phyloP scores from a whole-genome alignment of 1,140 invertebrate genomes.

The Zaprionus lachaisei region DNA sequence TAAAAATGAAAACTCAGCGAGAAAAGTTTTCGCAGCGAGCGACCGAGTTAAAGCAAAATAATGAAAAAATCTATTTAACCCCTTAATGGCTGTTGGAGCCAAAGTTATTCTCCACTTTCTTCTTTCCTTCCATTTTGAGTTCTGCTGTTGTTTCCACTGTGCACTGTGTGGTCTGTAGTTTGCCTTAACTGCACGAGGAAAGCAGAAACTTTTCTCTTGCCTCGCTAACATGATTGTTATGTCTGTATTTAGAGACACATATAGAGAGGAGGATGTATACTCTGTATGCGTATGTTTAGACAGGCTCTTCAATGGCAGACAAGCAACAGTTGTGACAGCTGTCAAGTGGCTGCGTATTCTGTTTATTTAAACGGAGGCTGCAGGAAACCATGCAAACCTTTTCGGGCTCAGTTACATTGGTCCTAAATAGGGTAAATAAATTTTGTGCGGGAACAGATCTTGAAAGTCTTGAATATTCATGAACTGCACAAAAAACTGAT shows the following conservation, averaged over 20 bases:
- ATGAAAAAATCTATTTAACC: constrained; percentile 73
- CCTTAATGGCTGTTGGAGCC: constrained; percentile 66
- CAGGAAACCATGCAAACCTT: background rate
- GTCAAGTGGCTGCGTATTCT: constrained; percentile 11
- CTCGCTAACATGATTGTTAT: constrained; percentile 8
- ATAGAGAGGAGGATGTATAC: background rate
- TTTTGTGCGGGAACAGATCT: no score
- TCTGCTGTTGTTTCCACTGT: constrained; percentile 8
- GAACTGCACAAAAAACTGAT: no score
- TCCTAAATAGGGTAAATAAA: background rate
- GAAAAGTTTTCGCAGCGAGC: constrained; percentile 63
- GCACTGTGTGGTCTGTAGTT: constrained; percentile 34
- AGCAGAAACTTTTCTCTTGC: constrained; percentile 34
- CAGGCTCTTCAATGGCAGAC: background rate
- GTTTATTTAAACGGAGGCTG: background rate
- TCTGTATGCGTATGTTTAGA: background rate
- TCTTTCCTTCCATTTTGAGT: background rate
- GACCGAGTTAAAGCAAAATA: constrained; percentile 47
- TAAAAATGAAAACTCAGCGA: constrained; percentile 78
- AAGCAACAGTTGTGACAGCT: constrained; percentile 46
- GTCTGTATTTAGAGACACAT: background rate
- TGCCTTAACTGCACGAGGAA: constrained; percentile 25
- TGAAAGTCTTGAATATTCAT: background rate
- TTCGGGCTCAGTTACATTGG: background rate
- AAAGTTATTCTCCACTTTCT: constrained; percentile 49